phyloP scores from a whole-genome alignment of 2,113 vertebrate genomes.

The Glareola pratincola region DNA sequence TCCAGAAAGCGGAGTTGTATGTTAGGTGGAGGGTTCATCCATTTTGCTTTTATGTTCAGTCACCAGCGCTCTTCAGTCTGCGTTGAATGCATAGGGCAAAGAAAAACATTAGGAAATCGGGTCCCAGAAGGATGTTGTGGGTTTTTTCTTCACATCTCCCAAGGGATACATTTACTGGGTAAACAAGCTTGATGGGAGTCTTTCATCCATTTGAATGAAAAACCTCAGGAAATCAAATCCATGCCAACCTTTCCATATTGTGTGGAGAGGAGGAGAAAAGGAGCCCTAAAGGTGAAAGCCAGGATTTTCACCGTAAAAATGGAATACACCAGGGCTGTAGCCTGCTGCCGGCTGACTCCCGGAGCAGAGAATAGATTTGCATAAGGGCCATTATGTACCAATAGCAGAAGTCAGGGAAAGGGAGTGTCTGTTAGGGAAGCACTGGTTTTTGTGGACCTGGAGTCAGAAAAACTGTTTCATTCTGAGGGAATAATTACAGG shows the following conservation, averaged over 20 bases:
- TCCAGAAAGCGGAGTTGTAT: background rate
- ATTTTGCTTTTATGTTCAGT: background rate
- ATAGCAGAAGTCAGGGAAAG: background rate
- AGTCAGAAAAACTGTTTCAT: background rate
- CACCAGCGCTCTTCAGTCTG: background rate
- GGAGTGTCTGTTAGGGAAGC: background rate
- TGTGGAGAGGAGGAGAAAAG: background rate
- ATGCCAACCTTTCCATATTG: background rate
- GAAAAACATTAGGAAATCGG: background rate
- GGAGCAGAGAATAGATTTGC: background rate
- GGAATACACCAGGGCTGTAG: background rate
- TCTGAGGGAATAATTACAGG: background rate
- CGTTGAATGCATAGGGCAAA: background rate
- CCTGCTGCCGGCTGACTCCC: background rate
- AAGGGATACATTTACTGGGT: slow-evolving; percentile 5
- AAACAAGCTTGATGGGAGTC: slow-evolving; percentile 34
- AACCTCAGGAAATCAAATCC: background rate
- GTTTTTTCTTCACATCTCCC: background rate
- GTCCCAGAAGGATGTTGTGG: background rate
- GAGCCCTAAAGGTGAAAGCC: background rate
- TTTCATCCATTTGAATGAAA: background rate
- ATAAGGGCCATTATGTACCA: background rate
- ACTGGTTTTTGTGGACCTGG: background rate
- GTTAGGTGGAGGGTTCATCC: slow-evolving; percentile 10
- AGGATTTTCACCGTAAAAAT: background rate